phyloP scores from a whole-genome alignment of 1,140 invertebrate species.

The Zaprionus taronus region DNA sequence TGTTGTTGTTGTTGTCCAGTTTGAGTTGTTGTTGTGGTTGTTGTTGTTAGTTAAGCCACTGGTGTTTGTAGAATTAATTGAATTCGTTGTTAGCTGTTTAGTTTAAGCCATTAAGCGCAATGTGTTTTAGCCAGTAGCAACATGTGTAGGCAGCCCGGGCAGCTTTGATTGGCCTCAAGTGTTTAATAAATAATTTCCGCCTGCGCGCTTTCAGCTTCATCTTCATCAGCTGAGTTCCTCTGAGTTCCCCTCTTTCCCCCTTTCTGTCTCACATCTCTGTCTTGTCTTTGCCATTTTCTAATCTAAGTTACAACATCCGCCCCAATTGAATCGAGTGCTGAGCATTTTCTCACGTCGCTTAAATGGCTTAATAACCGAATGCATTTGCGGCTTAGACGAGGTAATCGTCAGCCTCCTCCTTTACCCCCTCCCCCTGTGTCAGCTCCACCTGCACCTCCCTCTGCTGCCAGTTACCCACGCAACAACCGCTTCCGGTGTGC shows the following conservation, averaged over 20 bases:
- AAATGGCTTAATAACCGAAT: constrained; percentile 58
- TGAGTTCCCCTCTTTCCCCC: not conserved
- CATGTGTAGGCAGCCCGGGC: constrained; percentile 19
- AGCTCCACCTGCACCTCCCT: not conserved
- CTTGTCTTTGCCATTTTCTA: constrained; percentile 24
- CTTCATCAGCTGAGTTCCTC: constrained; percentile 33
- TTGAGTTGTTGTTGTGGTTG: constrained; percentile 1
- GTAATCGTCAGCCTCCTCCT: constrained; percentile 28
- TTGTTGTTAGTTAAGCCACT: constrained; percentile 32
- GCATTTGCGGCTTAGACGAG: constrained; percentile 53
- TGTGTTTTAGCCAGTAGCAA: constrained; percentile 27
- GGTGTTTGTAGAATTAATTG: constrained; percentile 58
- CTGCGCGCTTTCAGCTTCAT: constrained; percentile 26
- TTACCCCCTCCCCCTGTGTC: not conserved
- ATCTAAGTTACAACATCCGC: constrained; percentile 54
- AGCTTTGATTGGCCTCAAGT: constrained; percentile 50
- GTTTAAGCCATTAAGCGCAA: constrained; percentile 47
- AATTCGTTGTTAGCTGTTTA: constrained; percentile 52
- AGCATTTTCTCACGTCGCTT: constrained; percentile 59
- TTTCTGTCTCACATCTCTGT: not conserved
- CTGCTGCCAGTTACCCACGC: constrained; percentile 46
- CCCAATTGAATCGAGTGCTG: constrained; percentile 50
- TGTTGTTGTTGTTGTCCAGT: constrained; percentile 10
- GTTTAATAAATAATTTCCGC: constrained; percentile 63
- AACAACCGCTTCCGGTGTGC: constrained; percentile 47